Conservation (phyloP, 2,888 invertebrate genomes). For the Trachelus tabidus region DNA sequence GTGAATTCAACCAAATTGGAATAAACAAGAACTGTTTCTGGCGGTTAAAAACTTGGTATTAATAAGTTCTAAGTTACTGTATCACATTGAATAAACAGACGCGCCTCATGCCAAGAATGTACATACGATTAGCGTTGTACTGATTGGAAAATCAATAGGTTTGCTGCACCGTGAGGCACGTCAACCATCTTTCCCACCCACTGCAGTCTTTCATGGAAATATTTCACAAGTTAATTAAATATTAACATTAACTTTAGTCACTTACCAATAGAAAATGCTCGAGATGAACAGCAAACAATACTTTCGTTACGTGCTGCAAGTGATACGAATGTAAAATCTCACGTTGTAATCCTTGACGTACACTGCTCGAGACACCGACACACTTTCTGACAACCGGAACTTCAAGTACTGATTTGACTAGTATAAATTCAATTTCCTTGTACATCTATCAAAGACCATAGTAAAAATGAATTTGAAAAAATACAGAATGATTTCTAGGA, state of each 20-base stretch:
- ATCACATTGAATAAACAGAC: neutral
- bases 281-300: neutral
- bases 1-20: neutral
- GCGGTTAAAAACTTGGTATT: neutral
- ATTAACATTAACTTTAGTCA: neutral
- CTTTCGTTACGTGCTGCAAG: neutral
- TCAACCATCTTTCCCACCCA: slow-evolving; percentile 37
- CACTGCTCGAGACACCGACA: slow-evolving; percentile 8
- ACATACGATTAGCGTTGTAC: neutral
- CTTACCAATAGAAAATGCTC: neutral
- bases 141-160: slow-evolving; percentile 34
- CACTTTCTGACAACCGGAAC: slow-evolving; percentile 23
- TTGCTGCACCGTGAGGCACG: slow-evolving; percentile 33
- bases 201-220: slow-evolving; percentile 14
- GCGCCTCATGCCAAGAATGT: neutral
- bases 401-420: slow-evolving; percentile 13
- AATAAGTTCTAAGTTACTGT: neutral
- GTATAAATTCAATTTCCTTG: neutral
- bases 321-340: neutral
- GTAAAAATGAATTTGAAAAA: neutral
- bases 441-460: slow-evolving; percentile 6
- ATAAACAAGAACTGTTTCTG: neutral
- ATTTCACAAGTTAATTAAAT: neutral
- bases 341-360: neutral
- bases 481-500: neutral